Evolutionary conservation across 2,113 vertebrate species (phyloP), one percentile per base, ranked within the genome.

Genomic region (Lophochroa leadbeateri): DNA sequence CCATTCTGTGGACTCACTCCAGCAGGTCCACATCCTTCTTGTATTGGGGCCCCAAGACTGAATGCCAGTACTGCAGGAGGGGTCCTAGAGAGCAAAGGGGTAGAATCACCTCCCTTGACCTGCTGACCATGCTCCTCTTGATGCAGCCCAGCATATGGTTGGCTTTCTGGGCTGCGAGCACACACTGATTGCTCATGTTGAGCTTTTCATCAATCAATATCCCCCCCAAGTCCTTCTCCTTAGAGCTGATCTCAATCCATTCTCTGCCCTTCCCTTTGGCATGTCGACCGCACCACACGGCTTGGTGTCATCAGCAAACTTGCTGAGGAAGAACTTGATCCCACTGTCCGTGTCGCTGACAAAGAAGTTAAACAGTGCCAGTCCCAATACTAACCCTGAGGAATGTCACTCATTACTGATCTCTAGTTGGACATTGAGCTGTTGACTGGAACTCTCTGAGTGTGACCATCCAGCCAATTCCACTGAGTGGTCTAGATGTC

Each of bases 371-470:
- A 57, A 71, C 27, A 57, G 27, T 17, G 17, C 8, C 27, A 17
- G 18, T 50, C 27, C 43, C 65, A 64, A 28, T 50, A 16, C 35
- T 31, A 43, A 0, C 23, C 20, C 35, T 37, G 27, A 71, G 80
- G 18, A 64, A 37, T 33, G 27, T 37, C 49, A 37, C 27, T 33
- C 19, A 13, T 49, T 6, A 4, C 14, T 37, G n/a, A 15, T 90
- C 28, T 69, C n/a, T 29, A 61, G 2, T 0, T n/a, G 16, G 6
- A 61, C 44, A 53, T 29, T 0, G 2, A 52, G 33, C 18, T 53
- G 52, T 60, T 61, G 39, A 10, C 61, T 44, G 37, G 13, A 57
- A 43, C 39, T 46, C 39, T n/a, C 55, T 25, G n/a, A 61, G 39
- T 0, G 2, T 57, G 55, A 23, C 55, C 33, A 14, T 58, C 19